phyloP scores from a whole-genome alignment of 2,113 vertebrate genomes.

The Xiphorhynchus elegans region DNA sequence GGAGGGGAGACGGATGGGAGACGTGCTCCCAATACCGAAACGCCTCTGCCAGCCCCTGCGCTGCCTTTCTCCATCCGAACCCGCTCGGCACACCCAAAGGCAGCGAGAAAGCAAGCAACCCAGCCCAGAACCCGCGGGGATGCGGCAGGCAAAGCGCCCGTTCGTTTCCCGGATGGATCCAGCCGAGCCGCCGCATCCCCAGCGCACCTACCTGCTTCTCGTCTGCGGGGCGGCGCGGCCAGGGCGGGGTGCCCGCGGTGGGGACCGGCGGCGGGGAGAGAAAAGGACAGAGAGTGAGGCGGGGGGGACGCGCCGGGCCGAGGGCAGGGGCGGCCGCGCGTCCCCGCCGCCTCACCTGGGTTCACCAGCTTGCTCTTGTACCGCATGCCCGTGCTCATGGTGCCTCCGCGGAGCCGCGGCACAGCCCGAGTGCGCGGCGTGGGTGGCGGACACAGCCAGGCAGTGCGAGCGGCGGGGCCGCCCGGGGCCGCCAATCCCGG shows the following conservation, averaged over 20 bases:
- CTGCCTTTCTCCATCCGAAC: background rate
- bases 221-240: constrained; percentile 30
- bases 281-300: constrained; percentile 34
- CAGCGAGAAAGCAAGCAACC: background rate
- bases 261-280: background rate
- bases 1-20: background rate
- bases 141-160: rapidly evolving
- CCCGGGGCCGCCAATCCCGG: background rate
- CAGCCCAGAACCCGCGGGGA: background rate
- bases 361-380: constrained; percentile 92
- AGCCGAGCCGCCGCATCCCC: background rate
- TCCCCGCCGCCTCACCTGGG: constrained; percentile 82
- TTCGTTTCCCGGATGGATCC: background rate
- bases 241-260: constrained; percentile 1
- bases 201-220: constrained; percentile 69
- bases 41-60: background rate
- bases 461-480: background rate
- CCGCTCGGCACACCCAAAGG: background rate
- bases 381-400: constrained; percentile 88
- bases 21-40: background rate
- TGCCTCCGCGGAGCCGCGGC: constrained; percentile 20
- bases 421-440: background rate
- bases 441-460: background rate
- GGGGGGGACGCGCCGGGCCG: constrained; percentile 36
- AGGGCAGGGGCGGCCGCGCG: background rate